Evolutionary conservation across 1,140 invertebrate species (phyloP), one percentile per base, ranked within the genome.

Genomic region (Antheraea pernyi): DNA sequence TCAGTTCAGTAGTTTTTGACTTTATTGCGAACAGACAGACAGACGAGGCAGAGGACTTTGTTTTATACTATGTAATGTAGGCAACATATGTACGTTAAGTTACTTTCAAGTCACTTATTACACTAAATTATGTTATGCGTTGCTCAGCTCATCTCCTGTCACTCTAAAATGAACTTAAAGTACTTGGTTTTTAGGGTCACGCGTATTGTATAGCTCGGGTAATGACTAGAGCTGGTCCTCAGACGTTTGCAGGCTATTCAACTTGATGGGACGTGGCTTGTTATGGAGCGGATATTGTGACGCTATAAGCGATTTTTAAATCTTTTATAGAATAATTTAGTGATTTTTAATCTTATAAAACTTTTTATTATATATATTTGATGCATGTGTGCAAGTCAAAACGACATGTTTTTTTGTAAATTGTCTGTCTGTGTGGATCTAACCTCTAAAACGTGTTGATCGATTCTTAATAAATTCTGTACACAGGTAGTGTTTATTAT

Each of bases 211-310:
- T 16, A 13, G 16, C 16, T n/a, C 46, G 46, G 9, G 46, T 53
- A 53, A 53, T 53, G 16, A 53, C 46, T 53, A 16, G 36, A 37
- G 5, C 19, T 39, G n/a, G 62, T 69, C 61, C 22, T 58, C 61
- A 63, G 68, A 69, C 53, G 68, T 70, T 70, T 46, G 16, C 68
- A 48, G 60, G 62, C 68, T 69, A 69, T 69, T 65, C 68, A 64
- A 13, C 48, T 60, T 70, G 68, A 70, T 65, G 68, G 59, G 68
- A 59, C 68, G 10, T 37, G 18, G 36, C 59, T 60, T 10, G 48
- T 70, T 59, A 10, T 62, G 48, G 3, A 39, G 19, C 42, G 42
- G 13, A 18, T 19, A 63, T 58, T 36, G 68, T 69, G 46, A n/a
- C 42, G n/a, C 13, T 9, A 68, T 7, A 16, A 13, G 61, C 19